Percentiles rank a stretch among this genome's conserved stretches.
These are phyloP conservation scores for Heliconius congener DNA, from an alignment of 1,140 invertebrate species.

Conservation along the genomic window DNA sequence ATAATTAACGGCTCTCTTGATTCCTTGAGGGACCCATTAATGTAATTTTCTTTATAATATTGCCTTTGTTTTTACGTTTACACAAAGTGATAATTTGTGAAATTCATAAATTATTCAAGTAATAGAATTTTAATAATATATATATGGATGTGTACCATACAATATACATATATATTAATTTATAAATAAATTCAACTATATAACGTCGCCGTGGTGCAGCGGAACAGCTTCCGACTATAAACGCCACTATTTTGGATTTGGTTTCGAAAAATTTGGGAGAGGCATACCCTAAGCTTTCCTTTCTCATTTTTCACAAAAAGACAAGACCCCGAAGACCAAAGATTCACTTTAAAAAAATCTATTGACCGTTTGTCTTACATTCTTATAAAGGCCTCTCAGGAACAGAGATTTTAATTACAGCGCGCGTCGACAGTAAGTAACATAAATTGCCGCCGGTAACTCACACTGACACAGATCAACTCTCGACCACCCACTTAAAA, in stretches of 20 bases:
- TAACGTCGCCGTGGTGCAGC: too few species aligned
- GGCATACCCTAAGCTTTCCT: too few species aligned
- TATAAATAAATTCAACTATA: too few species aligned
- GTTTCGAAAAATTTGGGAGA: too few species aligned
- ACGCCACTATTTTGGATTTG: too few species aligned
- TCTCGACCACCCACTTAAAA: neutral
- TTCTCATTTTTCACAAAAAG: too few species aligned
- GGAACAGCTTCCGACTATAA: too few species aligned
- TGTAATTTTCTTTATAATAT: neutral
- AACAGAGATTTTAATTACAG: conserved; percentile 1
- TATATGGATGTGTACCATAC: too few species aligned
- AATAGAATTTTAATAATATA: too few species aligned
- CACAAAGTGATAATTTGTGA: neutral
- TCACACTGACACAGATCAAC: neutral
- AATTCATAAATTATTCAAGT: too few species aligned
- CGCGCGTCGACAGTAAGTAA: conserved; percentile 3
- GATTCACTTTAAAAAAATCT: neutral
- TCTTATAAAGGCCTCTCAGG: neutral
- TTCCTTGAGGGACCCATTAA: neutral
- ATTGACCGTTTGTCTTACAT: neutral
- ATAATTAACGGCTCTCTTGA: neutral
- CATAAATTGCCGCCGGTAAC: conserved; percentile 7
- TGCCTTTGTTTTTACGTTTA: neutral
- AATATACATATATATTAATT: too few species aligned
- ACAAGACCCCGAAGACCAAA: too few species aligned